Evolutionary conservation across 2,888 invertebrate species (phyloP).

Genomic region (Acanthosepion lycidas): DNA sequence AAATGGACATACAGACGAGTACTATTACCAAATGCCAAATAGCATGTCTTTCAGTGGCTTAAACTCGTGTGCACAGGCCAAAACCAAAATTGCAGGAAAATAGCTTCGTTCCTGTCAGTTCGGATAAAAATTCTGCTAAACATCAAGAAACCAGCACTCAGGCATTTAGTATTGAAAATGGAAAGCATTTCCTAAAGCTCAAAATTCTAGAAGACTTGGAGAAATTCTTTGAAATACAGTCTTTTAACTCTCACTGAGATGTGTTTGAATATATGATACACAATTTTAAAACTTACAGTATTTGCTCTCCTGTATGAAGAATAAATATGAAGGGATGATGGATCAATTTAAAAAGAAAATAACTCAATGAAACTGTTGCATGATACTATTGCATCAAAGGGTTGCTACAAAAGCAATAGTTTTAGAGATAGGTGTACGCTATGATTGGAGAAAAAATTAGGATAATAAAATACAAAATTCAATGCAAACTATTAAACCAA

Average conservation of each 20-base stretch:
- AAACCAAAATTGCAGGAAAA: not conserved
- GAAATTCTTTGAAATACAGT: constrained; percentile 70
- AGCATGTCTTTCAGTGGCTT: not conserved
- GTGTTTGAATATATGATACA: constrained; percentile 75
- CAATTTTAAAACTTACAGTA: constrained; percentile 75
- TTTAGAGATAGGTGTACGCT: no score
- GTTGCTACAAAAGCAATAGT: no score
- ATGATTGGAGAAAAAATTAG: no score
- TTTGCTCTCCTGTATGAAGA: constrained; percentile 73
- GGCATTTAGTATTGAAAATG: constrained; percentile 64
- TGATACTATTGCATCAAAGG: no score
- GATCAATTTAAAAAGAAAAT: constrained; percentile 71
- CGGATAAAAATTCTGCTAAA: not conserved
- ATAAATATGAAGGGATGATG: constrained; percentile 75
- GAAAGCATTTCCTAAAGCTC: constrained; percentile 72
- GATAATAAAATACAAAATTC: no score
- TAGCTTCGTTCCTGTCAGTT: not conserved
- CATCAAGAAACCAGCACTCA: not conserved
- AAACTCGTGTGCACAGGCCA: not conserved
- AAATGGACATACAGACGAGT: not conserved
- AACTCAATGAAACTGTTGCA: constrained; percentile 72
- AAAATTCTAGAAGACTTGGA: constrained; percentile 74
- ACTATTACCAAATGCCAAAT: not conserved
- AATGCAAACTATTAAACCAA: no score
- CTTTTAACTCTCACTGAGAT: constrained; percentile 71